Conservation (phyloP, 2,113 vertebrate genomes). For the Lophura nycthemera region DNA sequence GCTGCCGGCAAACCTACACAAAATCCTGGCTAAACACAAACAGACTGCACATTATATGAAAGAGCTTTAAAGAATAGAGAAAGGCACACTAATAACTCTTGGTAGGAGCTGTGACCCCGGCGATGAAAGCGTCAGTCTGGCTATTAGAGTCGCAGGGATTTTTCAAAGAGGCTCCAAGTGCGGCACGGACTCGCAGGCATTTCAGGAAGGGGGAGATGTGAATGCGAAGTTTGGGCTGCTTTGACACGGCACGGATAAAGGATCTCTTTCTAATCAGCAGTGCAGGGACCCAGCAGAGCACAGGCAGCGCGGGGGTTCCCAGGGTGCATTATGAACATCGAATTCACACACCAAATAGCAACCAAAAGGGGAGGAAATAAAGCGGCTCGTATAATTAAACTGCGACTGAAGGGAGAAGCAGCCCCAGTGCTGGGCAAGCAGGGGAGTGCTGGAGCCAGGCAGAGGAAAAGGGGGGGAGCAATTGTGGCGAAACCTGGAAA, state of each 20-base stretch:
- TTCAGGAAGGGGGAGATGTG: background rate
- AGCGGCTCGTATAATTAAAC: background rate
- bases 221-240: constrained; percentile 14
- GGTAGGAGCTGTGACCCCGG: background rate
- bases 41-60: background rate
- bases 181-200: background rate
- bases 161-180: background rate
- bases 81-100: constrained; percentile 7
- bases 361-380: background rate
- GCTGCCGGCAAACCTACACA: background rate
- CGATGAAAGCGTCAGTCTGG: background rate
- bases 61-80: background rate
- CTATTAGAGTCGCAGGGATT: background rate
- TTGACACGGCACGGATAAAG: background rate
- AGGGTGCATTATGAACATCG: background rate
- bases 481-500: constrained; percentile 11
- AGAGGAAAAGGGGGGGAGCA: background rate
- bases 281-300: background rate
- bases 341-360: constrained; percentile 36
- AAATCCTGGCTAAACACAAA: constrained; percentile 24
- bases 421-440: background rate
- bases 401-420: background rate
- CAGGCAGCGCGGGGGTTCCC: background rate
- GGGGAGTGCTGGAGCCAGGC: constrained; percentile 30
- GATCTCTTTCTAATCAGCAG: constrained; percentile 34